Conservation (phyloP, 2,113 vertebrate genomes). For the Lonchura striata region DNA sequence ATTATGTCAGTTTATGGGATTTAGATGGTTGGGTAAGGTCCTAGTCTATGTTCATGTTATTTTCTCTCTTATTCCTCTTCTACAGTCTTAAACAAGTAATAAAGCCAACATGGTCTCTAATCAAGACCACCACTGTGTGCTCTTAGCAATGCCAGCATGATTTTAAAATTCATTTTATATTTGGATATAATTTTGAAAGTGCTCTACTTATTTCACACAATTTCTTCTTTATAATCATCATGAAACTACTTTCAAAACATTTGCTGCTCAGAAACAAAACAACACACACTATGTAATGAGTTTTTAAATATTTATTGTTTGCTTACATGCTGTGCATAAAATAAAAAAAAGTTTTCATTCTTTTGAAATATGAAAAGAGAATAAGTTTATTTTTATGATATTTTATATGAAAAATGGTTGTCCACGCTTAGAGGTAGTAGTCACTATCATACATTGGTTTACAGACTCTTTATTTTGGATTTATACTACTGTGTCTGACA, state of each 20-base stretch:
- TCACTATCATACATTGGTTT: background rate
- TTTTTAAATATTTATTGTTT: background rate
- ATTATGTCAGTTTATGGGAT: background rate
- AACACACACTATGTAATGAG: background rate
- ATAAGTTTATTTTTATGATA: background rate
- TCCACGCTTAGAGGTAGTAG: background rate
- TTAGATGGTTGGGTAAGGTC: background rate
- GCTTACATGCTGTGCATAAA: background rate
- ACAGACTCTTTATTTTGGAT: background rate
- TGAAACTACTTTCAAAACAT: background rate
- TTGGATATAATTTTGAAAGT: background rate
- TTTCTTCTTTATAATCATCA: background rate
- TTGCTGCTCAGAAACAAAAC: background rate
- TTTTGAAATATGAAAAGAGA: background rate
- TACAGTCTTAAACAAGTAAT: background rate
- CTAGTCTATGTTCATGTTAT: background rate
- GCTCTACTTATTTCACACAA: background rate
- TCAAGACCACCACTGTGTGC: background rate
- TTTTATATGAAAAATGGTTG: background rate
- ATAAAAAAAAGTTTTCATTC: background rate
- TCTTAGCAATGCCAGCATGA: background rate
- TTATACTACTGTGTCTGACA: background rate
- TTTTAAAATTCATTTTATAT: conserved; percentile 13
- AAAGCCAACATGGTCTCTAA: background rate
- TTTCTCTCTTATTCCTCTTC: background rate